Evolutionary conservation across 1,140 invertebrate species (phyloP).

Genomic region (Diachasmimorpha longicaudata): DNA sequence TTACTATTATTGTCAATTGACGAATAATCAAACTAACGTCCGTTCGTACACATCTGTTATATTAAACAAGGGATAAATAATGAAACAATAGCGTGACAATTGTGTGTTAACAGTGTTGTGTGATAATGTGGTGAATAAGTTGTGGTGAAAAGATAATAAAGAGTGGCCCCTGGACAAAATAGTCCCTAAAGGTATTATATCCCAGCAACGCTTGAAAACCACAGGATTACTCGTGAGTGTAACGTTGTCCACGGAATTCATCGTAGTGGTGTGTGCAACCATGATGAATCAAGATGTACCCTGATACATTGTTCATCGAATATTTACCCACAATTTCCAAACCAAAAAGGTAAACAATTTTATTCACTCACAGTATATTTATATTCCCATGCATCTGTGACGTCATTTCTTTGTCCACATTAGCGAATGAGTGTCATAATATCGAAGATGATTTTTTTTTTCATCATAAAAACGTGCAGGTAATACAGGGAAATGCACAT

Average conservation of each 20-base stretch:
- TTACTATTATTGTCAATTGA: conserved; percentile 55
- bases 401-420: background rate
- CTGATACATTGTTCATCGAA: conserved; percentile 29
- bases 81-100: background rate
- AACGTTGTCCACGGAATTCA: background rate
- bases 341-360: background rate
- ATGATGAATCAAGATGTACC: conserved; percentile 51
- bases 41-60: background rate
- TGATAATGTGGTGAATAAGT: background rate
- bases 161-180: background rate
- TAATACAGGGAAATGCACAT: background rate
- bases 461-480: background rate
- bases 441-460: background rate
- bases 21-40: conserved; percentile 28
- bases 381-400: background rate
- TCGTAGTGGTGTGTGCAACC: conserved; percentile 16
- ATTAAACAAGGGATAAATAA: background rate
- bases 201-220: conserved; percentile 12
- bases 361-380: background rate
- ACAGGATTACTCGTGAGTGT: conserved; percentile 10
- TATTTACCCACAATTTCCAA: background rate
- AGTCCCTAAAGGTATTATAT: conserved; percentile 1
- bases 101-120: too few species aligned
- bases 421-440: background rate
- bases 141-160: background rate